These are phyloP conservation scores for Melikaiella ostensackeni DNA, from an alignment of 2,888 invertebrate genomes.

Conservation along the genomic window DNA sequence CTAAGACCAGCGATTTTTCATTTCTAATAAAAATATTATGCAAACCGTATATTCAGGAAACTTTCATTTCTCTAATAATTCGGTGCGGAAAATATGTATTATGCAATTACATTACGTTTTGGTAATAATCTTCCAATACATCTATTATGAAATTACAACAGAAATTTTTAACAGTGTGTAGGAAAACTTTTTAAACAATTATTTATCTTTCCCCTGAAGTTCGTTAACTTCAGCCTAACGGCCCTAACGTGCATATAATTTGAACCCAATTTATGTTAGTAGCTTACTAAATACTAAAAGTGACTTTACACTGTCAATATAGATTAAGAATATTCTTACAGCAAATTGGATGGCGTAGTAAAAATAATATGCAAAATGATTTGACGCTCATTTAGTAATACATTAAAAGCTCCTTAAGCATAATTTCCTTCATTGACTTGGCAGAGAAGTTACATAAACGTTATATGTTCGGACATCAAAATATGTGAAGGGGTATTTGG, in stretches of 20 bases:
- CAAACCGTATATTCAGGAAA: too few relatives aligned
- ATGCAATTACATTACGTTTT: too few relatives aligned
- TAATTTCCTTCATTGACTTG: constrained; percentile 19
- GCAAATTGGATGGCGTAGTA: neutral
- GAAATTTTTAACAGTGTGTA: too few relatives aligned
- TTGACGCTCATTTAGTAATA: constrained; percentile 11
- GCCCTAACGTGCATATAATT: neutral
- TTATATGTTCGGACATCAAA: constrained; percentile 21
- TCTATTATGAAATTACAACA: too few relatives aligned
- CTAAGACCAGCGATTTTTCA: too few relatives aligned
- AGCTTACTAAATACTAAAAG: neutral
- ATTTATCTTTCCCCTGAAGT: neutral
- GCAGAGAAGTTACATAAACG: constrained; percentile 29
- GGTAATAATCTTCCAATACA: too few relatives aligned
- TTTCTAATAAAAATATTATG: too few relatives aligned
- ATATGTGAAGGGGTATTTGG: constrained; percentile 22
- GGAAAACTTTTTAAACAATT: neutral
- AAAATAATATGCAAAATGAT: constrained; percentile 18
- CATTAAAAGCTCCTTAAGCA: neutral
- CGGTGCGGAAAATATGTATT: too few relatives aligned
- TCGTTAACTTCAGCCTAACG: neutral
- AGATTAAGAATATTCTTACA: constrained; percentile 1
- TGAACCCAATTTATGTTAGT: neutral
- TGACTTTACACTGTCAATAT: neutral
- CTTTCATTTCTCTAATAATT: too few relatives aligned